Evolutionary conservation across 92 coral and sea anemone species (phyloP).

Genomic region (Metridium senile): DNA sequence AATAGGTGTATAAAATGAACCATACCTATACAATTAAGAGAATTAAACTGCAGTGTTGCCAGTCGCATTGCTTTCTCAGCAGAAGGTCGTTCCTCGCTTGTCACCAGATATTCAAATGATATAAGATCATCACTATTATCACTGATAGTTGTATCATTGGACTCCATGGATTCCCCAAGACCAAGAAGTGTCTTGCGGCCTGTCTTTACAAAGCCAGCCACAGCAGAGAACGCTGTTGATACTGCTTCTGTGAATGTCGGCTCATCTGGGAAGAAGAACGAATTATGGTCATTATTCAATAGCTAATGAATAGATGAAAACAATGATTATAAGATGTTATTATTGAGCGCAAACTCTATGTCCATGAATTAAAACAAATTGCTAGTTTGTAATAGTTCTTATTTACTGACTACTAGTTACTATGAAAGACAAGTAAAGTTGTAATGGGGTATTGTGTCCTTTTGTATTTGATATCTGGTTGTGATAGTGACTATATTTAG

Average conservation of each 20-base stretch:
- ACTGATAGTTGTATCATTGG: slow-evolving; percentile 35
- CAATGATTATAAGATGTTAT: too few relatives aligned
- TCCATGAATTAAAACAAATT: too few relatives aligned
- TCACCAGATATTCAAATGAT: slow-evolving; percentile 77
- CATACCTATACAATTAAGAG: slow-evolving; percentile 89
- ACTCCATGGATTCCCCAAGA: background rate
- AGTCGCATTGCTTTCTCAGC: slow-evolving; percentile 57
- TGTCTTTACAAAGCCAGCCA: slow-evolving; percentile 71
- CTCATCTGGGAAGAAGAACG: slow-evolving; percentile 38
- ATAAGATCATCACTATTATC: slow-evolving; percentile 64
- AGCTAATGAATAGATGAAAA: too few relatives aligned
- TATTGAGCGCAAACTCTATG: too few relatives aligned
- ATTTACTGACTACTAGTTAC: too few relatives aligned
- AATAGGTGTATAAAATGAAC: too few relatives aligned
- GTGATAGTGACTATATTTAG: too few relatives aligned
- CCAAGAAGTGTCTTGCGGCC: slow-evolving; percentile 44
- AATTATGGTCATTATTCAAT: background rate
- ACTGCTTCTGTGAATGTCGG: slow-evolving; percentile 73
- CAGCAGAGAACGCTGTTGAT: slow-evolving; percentile 65
- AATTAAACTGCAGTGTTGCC: slow-evolving; percentile 86
- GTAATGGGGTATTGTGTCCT: too few relatives aligned
- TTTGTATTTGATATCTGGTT: too few relatives aligned
- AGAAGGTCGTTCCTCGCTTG: slow-evolving; percentile 84
- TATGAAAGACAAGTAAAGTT: too few relatives aligned
- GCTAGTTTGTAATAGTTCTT: too few relatives aligned